Percentiles rank a stretch among this genome's conserved stretches.
Evolutionary conservation across 2,113 vertebrate species (phyloP).

Genomic region (Perccottus glenii): DNA sequence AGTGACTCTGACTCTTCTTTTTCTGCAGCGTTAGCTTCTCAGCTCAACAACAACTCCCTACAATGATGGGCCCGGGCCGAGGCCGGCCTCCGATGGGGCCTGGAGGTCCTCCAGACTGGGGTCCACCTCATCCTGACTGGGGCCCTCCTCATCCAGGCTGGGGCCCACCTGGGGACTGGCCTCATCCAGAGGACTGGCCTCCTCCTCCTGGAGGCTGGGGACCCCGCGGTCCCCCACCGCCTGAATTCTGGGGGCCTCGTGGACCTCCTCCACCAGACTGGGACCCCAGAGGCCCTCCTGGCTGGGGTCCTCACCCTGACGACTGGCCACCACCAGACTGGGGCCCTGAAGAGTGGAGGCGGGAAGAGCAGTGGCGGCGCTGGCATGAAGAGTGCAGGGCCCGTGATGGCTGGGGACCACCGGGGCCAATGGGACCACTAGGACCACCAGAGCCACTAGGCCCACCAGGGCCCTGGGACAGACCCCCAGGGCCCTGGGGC

Average conservation of each 20-base stretch:
- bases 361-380: neutral
- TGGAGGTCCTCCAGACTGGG: neutral
- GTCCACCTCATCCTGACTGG: neutral
- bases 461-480: neutral
- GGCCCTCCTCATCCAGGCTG: neutral
- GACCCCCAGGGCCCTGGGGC: constrained; percentile 1
- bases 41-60: neutral
- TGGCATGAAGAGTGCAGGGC: neutral
- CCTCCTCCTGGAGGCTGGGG: neutral
- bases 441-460: neutral
- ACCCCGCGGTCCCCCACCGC: neutral
- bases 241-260: neutral
- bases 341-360: neutral
- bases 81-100: neutral
- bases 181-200: too few species aligned
- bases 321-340: neutral
- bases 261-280: neutral
- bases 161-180: neutral
- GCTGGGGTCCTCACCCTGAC: neutral
- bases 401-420: neutral
- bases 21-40: neutral
- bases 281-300: neutral
- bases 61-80: neutral
- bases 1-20: neutral
- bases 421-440: neutral